Conservation (phyloP, 2,113 vertebrate species). For the Cichladusa arquata region DNA sequence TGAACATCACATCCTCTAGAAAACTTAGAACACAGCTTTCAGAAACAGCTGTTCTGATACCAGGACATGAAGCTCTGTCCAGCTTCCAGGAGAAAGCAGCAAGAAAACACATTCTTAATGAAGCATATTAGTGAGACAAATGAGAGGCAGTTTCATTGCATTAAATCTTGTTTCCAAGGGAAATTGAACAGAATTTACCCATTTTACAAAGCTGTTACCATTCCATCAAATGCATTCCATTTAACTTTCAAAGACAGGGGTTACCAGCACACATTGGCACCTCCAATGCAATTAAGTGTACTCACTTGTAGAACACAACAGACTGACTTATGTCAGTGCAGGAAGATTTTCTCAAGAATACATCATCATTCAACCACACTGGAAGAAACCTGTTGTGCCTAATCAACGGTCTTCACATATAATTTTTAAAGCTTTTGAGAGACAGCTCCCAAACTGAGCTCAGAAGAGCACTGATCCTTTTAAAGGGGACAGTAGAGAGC, state of each 20-base stretch:
- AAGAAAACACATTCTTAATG: neutral
- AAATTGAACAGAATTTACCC: neutral
- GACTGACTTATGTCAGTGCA: neutral
- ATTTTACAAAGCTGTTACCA: neutral
- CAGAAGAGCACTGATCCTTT: neutral
- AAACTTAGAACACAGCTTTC: neutral
- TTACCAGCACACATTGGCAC: neutral
- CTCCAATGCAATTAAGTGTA: neutral
- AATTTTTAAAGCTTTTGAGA: neutral
- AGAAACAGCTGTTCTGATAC: neutral
- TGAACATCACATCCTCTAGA: neutral
- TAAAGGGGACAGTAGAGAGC: neutral
- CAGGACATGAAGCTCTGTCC: neutral
- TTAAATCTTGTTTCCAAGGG: neutral
- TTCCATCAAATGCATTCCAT: neutral
- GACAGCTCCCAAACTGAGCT: neutral
- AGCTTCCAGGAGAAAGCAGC: neutral
- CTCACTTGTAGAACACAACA: neutral
- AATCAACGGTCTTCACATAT: neutral
- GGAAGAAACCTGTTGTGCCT: neutral
- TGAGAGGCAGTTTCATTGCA: neutral
- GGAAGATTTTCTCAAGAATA: neutral
- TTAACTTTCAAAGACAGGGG: neutral
- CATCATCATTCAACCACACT: neutral
- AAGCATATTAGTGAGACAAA: neutral